These are phyloP conservation scores for Epinotia nisella DNA, from an alignment of 2,888 invertebrate genomes.

Conservation along the genomic window DNA sequence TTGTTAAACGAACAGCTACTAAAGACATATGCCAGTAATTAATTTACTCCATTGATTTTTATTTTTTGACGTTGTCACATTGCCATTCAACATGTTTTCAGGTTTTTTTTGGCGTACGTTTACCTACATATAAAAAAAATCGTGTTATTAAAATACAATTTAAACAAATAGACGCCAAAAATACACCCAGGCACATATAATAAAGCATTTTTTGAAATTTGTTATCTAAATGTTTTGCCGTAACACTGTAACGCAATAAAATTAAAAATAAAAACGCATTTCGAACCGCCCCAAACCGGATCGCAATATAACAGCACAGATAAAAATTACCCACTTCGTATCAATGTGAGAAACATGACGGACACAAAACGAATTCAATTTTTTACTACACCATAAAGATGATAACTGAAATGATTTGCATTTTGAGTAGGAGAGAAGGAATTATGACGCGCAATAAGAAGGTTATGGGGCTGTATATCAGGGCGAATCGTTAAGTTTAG, in stretches of 20 bases:
- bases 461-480: slow-evolving; percentile 57
- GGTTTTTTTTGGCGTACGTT: too few relatives aligned
- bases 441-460: slow-evolving; percentile 56
- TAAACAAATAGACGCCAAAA: neutral
- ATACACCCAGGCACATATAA: neutral
- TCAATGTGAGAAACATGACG: slow-evolving; percentile 54
- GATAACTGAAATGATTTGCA: slow-evolving; percentile 64
- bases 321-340: slow-evolving; percentile 50
- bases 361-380: slow-evolving; percentile 57
- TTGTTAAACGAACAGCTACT: neutral
- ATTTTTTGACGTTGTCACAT: neutral
- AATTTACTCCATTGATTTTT: too few relatives aligned
- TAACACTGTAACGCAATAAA: slow-evolving; percentile 32
- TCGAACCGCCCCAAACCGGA: slow-evolving; percentile 24
- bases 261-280: slow-evolving; percentile 47
- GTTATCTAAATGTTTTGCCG: slow-evolving; percentile 22
- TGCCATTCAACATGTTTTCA: too few relatives aligned
- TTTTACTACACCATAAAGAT: slow-evolving; percentile 64
- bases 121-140: too few relatives aligned
- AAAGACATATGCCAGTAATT: neutral
- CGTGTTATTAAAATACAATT: too few relatives aligned
- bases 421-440: slow-evolving; percentile 57
- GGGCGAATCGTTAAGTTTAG: slow-evolving; percentile 41
- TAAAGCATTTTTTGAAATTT: neutral
- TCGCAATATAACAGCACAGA: slow-evolving; percentile 39